Percentiles rank a stretch among this genome's conserved stretches.
These are phyloP conservation scores for Eremophila alpestris DNA, from an alignment of 2,797 vertebrate species.

Conservation along the genomic window DNA sequence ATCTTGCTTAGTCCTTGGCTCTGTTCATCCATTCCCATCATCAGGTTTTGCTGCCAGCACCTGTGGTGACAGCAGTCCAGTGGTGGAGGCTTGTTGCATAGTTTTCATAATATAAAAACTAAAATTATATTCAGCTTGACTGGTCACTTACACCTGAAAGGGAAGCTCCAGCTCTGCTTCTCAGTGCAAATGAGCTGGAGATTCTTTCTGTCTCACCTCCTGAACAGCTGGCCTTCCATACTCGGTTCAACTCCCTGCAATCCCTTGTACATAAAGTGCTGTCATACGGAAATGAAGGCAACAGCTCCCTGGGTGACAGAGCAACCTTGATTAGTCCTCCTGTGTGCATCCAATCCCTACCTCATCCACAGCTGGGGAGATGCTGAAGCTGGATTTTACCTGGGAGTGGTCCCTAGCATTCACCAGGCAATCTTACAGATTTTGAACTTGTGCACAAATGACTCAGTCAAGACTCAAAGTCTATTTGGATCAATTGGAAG, in stretches of 20 bases:
- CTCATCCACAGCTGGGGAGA: rapidly evolving
- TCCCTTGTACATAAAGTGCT: neutral
- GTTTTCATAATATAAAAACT: neutral
- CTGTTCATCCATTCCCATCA: neutral
- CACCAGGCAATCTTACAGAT: neutral
- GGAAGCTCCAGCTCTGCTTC: neutral
- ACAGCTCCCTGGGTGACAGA: neutral
- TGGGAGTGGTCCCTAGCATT: neutral
- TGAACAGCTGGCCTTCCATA: neutral
- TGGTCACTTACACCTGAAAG: neutral
- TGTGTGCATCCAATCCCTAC: neutral
- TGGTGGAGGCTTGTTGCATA: rapidly evolving
- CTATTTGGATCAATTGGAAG: neutral
- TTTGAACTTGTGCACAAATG: neutral
- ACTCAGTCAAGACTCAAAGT: neutral
- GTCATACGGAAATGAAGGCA: neutral
- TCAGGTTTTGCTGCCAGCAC: neutral
- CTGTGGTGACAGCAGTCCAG: neutral
- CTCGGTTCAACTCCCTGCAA: neutral
- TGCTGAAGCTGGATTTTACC: neutral
- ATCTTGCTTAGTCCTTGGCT: neutral
- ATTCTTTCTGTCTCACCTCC: neutral
- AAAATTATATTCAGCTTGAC: neutral
- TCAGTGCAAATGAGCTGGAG: neutral
- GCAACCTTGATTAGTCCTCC: neutral